Base-by-base conservation (phyloP, 2,888 invertebrate genomes). In the Orgyia antiqua region DNA sequence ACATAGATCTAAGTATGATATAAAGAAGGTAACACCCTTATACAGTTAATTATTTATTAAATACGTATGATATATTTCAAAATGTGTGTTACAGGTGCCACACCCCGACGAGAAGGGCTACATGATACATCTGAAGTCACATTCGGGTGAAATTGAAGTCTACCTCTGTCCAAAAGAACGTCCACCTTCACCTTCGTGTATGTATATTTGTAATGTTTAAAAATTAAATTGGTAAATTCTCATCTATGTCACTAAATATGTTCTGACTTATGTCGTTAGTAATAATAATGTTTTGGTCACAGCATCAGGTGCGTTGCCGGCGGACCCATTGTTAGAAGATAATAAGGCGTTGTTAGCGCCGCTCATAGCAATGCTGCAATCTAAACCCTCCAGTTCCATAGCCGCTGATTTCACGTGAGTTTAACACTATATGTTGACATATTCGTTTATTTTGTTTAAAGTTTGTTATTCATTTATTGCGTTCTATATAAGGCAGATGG, bases 91-190 rank as follows among this genome's bases (percentile, higher is more conserved):
- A 15, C 76, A 92, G 92, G 88, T 92, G 51, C 92, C 90, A 37
- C 87, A 87, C 56, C 87, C 89, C 64, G 89, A 84, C 68, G 87
- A 88, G 45, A 88, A 90, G 57, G 91, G 90, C 43, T 91, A 90
- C 64, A 89, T 93, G 88, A 96, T 98, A 73, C 93, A 95, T 82
- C 90, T 98, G 80, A 95, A 95, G 79, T 95, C 96, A 54, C 91
- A 92, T 57, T 91, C 92, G 48, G 97, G 96, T 34, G 96, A 97
- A 76, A 97, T 98, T 51, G 97, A 97, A 86, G 98, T 98, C 37
- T 97, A 94, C 87, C 89, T 98, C 45, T 97, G 97, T 88, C 97
- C 96, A 27, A 96, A 97, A 60, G 91, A 91, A 60, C 88, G 88
- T 25, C 82, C 82, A 5, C 61, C 68, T 17, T 71, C 84, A 51